Conservation (phyloP, 2,888 invertebrate species). For the Acanthosepion esculentum region DNA sequence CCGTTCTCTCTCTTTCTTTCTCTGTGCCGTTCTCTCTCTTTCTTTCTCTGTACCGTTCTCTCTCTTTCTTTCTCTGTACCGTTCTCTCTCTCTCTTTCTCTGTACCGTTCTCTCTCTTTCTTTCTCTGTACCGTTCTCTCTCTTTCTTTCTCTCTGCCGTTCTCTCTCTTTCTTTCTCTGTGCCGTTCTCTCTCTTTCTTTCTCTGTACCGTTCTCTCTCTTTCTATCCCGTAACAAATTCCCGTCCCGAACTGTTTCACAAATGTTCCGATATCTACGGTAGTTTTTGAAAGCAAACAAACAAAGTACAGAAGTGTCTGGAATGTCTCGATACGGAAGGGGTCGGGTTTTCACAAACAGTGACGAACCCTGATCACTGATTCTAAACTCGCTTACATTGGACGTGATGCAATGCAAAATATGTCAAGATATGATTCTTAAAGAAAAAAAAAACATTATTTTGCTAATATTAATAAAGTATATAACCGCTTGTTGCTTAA, state of each 20-base stretch:
- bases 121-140: neutral
- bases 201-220: too few relatives aligned
- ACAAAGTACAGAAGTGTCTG: neutral
- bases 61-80: neutral
- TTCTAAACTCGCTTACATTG: neutral
- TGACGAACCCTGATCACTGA: neutral
- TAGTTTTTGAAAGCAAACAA: neutral
- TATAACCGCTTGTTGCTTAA: too few relatives aligned
- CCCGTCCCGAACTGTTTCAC: neutral
- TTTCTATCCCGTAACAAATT: neutral
- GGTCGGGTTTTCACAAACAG: neutral
- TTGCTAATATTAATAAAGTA: too few relatives aligned
- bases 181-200: neutral
- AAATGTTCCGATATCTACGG: neutral
- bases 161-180: neutral
- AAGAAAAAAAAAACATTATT: too few relatives aligned
- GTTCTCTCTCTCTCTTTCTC: neutral
- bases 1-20: neutral
- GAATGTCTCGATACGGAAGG: neutral
- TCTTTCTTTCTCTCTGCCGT: neutral
- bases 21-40: neutral
- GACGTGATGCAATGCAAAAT: neutral
- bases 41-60: neutral
- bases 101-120: neutral
- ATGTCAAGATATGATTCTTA: neutral